Conservation (phyloP, 37 sponge, comb jelly and placozoan genomes). For the Chondrilla cf. caribensis region DNA sequence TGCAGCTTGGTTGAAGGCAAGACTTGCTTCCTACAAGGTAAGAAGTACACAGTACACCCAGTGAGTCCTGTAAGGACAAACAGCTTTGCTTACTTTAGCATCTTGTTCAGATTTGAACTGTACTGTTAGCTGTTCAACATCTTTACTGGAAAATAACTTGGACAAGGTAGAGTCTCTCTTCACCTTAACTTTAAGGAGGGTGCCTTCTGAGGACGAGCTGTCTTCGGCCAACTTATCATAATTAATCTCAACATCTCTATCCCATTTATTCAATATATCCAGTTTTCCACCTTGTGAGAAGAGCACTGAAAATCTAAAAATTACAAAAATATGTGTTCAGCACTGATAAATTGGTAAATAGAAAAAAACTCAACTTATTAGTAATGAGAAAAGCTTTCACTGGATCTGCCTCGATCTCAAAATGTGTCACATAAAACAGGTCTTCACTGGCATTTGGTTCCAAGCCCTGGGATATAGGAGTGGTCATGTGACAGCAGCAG, state of each 20-base stretch:
- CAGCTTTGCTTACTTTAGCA: not conserved
- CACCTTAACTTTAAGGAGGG: not conserved
- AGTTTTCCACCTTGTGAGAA: not conserved
- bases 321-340: too few relatives aligned
- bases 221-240: not conserved
- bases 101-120: not conserved
- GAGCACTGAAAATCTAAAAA: too few relatives aligned
- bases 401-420: constrained; percentile 47
- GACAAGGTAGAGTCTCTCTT: not conserved
- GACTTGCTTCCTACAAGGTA: too few relatives aligned
- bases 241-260: not conserved
- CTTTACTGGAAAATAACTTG: not conserved
- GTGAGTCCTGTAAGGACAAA: too few relatives aligned
- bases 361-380: too few relatives aligned
- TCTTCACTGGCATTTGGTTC: constrained; percentile 28
- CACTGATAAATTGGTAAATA: too few relatives aligned
- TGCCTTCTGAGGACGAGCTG: not conserved
- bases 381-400: constrained; percentile 49
- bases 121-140: not conserved
- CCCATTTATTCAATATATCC: constrained; percentile 15
- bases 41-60: too few relatives aligned
- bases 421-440: constrained; percentile 30
- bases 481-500: constrained; percentile 14
- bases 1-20: too few relatives aligned
- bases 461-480: not conserved